Percentiles rank a stretch among this genome's conserved stretches.
Conservation (phyloP, 2,113 vertebrate genomes). For the Brienomyrus longianalis region DNA sequence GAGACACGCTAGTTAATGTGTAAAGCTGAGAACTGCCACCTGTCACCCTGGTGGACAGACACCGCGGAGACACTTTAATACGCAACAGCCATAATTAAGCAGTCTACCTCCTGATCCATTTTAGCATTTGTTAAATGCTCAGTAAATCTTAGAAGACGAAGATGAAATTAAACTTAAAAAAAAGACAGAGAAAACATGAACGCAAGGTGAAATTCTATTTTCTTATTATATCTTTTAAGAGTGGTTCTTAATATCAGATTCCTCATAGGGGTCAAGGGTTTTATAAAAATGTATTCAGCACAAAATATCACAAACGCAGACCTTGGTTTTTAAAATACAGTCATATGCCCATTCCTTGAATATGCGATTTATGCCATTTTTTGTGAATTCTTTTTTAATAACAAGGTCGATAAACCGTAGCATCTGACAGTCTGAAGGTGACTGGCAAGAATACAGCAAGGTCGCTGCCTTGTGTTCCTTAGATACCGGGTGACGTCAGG, state of each 20-base stretch:
- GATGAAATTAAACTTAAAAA: no score
- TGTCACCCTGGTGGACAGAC: not conserved
- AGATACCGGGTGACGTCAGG: not conserved
- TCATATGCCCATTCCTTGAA: not conserved
- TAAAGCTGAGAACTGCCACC: conserved; percentile 2
- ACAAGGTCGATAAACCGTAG: not conserved
- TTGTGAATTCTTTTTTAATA: not conserved
- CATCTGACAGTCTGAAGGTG: not conserved
- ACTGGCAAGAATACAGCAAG: not conserved
- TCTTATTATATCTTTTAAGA: no score
- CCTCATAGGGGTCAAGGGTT: not conserved
- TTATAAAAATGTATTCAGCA: not conserved
- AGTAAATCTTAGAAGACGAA: not conserved
- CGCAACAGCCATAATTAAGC: not conserved
- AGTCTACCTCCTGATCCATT: not conserved
- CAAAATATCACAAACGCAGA: not conserved
- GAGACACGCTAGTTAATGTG: not conserved
- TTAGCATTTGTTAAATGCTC: not conserved
- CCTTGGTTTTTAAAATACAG: not conserved
- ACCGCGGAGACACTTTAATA: not conserved
- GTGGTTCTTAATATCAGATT: no score
- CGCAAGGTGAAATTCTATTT: no score
- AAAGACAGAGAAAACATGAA: no score
- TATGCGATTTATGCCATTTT: not conserved
- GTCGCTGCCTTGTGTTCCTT: not conserved